Evolutionary conservation across 2,113 vertebrate species (phyloP).

Genomic region (Seriola rivoliana): DNA sequence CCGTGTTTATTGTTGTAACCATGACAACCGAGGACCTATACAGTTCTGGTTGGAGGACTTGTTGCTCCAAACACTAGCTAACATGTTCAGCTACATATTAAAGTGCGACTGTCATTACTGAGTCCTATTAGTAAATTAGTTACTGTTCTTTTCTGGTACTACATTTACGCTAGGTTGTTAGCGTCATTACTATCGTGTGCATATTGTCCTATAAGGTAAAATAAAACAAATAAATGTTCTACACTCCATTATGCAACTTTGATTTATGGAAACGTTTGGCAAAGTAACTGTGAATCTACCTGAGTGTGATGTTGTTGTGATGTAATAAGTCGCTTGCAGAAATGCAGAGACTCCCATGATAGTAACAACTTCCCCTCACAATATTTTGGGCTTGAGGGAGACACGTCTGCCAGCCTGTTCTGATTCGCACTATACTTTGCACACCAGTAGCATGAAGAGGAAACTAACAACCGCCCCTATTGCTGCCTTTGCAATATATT

Average conservation of each 20-base stretch:
- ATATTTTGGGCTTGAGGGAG: conserved; percentile 36
- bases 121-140: too few species aligned
- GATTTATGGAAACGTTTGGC: not conserved
- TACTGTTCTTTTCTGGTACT: too few species aligned
- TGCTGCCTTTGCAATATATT: conserved; percentile 49
- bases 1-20: too few species aligned
- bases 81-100: not conserved
- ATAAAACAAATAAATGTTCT: not conserved
- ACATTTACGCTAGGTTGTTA: too few species aligned
- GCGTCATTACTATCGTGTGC: not conserved
- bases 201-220: not conserved
- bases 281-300: conserved; percentile 11
- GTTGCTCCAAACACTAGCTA: too few species aligned
- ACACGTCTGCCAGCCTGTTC: conserved; percentile 13
- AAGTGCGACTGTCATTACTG: not conserved
- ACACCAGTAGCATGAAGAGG: conserved; percentile 1
- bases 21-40: too few species aligned
- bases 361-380: conserved; percentile 9
- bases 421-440: conserved; percentile 37
- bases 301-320: conserved; percentile 6
- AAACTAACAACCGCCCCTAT: conserved; percentile 26
- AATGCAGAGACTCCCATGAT: conserved; percentile 20
- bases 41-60: too few species aligned
- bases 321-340: conserved; percentile 23
- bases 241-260: not conserved